Percentiles rank a stretch among this genome's conserved stretches.
phyloP scores from a whole-genome alignment of 2,797 vertebrate species.

The Natrix natrix region DNA sequence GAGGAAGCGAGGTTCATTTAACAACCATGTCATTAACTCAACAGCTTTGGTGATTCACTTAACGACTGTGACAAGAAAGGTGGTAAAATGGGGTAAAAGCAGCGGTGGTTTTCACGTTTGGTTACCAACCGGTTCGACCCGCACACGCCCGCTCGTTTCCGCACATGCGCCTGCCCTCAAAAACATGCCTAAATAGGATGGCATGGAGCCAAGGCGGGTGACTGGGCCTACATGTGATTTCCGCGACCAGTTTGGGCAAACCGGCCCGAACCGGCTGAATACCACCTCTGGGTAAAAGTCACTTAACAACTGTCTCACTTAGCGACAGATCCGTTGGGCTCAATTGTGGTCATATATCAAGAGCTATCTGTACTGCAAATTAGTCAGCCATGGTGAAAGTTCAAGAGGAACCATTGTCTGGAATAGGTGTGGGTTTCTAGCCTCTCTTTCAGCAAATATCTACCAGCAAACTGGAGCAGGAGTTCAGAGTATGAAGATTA shows the following conservation, averaged over 20 bases:
- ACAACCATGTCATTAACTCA: neutral
- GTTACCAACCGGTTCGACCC: no score
- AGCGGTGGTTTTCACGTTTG: no score
- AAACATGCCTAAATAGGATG: no score
- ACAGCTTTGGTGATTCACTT: neutral
- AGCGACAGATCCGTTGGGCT: no score
- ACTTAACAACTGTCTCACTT: no score
- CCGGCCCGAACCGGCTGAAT: neutral
- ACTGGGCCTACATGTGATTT: no score
- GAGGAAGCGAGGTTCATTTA: neutral
- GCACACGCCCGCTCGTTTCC: no score
- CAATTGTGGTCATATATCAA: no score
- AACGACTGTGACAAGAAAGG: neutral
- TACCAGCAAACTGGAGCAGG: neutral
- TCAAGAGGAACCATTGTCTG: neutral
- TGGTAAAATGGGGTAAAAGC: neutral
- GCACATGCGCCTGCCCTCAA: no score
- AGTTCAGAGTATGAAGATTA: neutral
- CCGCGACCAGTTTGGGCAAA: no score
- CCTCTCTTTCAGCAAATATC: neutral
- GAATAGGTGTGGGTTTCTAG: neutral
- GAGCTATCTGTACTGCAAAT: neutral
- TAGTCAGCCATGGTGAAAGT: neutral
- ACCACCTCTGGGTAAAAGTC: neutral
- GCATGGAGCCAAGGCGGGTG: no score